Evolutionary conservation across 2,888 invertebrate species (phyloP), one percentile per base, ranked within the genome.

Genomic region (Argynnis bischoffii): DNA sequence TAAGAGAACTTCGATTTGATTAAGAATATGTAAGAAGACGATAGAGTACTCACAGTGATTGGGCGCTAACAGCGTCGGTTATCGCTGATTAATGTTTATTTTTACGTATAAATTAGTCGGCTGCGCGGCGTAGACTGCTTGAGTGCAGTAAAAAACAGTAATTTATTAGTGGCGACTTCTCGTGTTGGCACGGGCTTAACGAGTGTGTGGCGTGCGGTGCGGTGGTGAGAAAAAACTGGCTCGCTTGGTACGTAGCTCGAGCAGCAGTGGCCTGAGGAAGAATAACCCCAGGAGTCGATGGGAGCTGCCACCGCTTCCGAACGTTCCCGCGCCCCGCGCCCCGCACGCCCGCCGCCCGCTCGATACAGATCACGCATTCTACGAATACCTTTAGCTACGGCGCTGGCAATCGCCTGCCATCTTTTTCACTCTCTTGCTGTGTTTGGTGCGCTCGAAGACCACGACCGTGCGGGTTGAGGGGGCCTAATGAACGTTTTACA

Each of bases 201-300:
- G 93, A 92, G 92, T 92, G 92, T 92, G 90, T 91, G 92, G 93
- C 92, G 93, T 93, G 92, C 90, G 91, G 89, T 87, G 87, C 93
- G 92, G 91, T 92, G 90, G 87, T 93, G 93, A 93, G 94, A 94
- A 94, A 94, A 94, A 94, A 93, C 94, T 94, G 93, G 94, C 90
- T 90, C 84, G 89, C 85, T 84, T 86, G 87, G 86, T 89, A 90
- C 91, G 90, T 85, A 90, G 92, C 90, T 92, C 89, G 88, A 88
- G 87, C 90, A 88, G 89, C 92, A 92, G 93, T 93, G 93, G 93
- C 92, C 92, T 89, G 91, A 91, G 90, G 92, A 92, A 93, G 93
- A 93, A 93, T 93, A 93, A 93, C 92, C 91, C 91, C 93, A 90
- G 93, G 92, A 93, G 93, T 93, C 92, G 89, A 85, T 89, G 89